phyloP scores from a whole-genome alignment of 2,113 vertebrate species.

The human (Homo sapiens) region GRCh38 chr14:91620001-91620500 shows the following conservation, averaged over 20 bases:
- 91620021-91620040: neutral
- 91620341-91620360: neutral
- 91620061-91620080: neutral
- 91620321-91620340: neutral
- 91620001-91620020: too few species aligned
- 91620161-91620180: neutral
- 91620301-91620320: neutral
- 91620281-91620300: neutral
- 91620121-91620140: neutral
- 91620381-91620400: neutral
- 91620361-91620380: too few species aligned
- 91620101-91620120: neutral
- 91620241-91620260: neutral
- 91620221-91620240: neutral
- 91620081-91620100: neutral
- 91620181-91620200: neutral
- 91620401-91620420: neutral
- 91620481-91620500: neutral
- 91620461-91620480: neutral
- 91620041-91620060: neutral
- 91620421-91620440: neutral
- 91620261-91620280: neutral
- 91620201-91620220: neutral
- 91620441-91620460: neutral
- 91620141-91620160: neutral